These are phyloP conservation scores for Congeria kusceri DNA, from an alignment of 2,888 invertebrate species.

Conservation along the genomic window DNA sequence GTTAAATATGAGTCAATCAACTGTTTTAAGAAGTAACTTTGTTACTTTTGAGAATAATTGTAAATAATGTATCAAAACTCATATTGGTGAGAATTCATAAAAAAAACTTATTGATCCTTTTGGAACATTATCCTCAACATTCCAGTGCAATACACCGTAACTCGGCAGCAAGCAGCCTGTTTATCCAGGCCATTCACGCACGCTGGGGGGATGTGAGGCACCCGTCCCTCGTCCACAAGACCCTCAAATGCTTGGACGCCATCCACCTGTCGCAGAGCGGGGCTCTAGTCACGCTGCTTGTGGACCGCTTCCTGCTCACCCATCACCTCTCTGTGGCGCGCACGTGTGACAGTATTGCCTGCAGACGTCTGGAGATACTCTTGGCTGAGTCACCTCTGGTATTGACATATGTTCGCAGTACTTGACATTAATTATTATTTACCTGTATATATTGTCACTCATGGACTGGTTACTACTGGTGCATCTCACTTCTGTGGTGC, in stretches of 20 bases:
- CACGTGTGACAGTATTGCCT: constrained; percentile 90
- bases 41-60: no score
- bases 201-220: constrained; percentile 87
- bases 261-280: constrained; percentile 90
- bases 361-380: constrained; percentile 89
- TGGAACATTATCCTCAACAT: constrained; percentile 7
- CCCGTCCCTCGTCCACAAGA: constrained; percentile 90
- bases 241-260: constrained; percentile 90
- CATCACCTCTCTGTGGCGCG: constrained; percentile 90
- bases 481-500: no score
- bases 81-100: no score
- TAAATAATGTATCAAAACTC: no score
- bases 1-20: no score
- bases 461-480: no score
- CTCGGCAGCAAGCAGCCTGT: constrained; percentile 89
- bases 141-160: constrained; percentile 88
- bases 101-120: no score
- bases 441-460: no score
- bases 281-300: constrained; percentile 88
- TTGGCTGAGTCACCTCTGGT: constrained; percentile 87
- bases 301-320: constrained; percentile 89
- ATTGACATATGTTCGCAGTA: no score
- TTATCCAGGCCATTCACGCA: constrained; percentile 90
- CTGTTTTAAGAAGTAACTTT: no score
- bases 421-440: no score